phyloP scores from a whole-genome alignment of 1,140 invertebrate species.

The Vanessa atalanta region DNA sequence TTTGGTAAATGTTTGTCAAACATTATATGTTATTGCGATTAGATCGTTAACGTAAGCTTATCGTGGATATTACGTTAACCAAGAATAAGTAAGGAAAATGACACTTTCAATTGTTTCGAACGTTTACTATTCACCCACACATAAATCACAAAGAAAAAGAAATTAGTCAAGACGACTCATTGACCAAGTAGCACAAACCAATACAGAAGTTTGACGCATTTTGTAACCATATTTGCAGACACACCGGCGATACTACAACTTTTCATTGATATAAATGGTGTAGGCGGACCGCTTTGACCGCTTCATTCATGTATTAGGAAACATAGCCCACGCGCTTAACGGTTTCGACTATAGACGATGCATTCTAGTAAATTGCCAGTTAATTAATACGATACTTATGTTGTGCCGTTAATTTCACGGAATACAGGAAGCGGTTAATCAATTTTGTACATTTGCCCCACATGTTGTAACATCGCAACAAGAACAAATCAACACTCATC shows the following conservation, averaged over 20 bases:
- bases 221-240: slow-evolving; percentile 62
- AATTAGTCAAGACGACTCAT: slow-evolving; percentile 12
- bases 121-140: neutral
- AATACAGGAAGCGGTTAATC: slow-evolving; percentile 52
- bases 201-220: slow-evolving; percentile 46
- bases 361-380: slow-evolving; percentile 62
- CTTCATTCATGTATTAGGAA: slow-evolving; percentile 77
- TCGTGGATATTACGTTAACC: neutral
- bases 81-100: neutral
- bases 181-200: slow-evolving; percentile 16
- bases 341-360: slow-evolving; percentile 46
- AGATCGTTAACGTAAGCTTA: neutral
- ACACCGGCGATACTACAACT: slow-evolving; percentile 53
- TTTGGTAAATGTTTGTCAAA: too few species aligned
- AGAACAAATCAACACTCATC: neutral
- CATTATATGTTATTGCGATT: neutral
- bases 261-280: slow-evolving; percentile 62
- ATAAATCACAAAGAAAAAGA: neutral
- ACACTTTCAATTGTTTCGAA: neutral
- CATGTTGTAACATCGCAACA: slow-evolving; percentile 14
- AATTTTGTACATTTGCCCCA: slow-evolving; percentile 25
- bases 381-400: slow-evolving; percentile 67
- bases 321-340: slow-evolving; percentile 67
- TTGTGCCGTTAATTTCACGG: slow-evolving; percentile 50
- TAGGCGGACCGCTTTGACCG: slow-evolving; percentile 63